Percentiles rank a stretch among this genome's conserved stretches.
Conservation (phyloP, 2,888 invertebrate genomes). For the Mesoligia furuncula region DNA sequence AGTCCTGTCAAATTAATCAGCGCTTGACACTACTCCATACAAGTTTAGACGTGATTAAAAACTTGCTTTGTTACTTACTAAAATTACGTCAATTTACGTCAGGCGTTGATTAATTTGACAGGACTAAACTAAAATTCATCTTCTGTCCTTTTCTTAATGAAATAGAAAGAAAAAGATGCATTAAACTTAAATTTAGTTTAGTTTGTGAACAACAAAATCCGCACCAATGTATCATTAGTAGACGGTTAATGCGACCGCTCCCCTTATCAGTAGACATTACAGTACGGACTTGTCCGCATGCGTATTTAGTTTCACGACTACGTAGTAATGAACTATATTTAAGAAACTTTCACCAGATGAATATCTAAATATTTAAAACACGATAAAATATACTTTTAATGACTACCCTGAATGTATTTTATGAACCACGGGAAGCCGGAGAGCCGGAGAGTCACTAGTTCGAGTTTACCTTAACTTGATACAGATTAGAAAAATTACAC, state of each 20-base stretch:
- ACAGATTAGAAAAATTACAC: constrained; percentile 86
- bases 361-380: constrained; percentile 89
- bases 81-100: too few species aligned
- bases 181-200: too few species aligned
- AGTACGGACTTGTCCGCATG: constrained; percentile 63
- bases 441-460: constrained; percentile 70
- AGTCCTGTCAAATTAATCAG: too few species aligned
- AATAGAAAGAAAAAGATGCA: too few species aligned
- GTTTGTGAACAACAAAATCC: too few species aligned
- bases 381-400: constrained; percentile 90
- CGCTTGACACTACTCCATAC: too few species aligned
- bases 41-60: too few species aligned
- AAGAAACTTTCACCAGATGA: constrained; percentile 88
- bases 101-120: too few species aligned
- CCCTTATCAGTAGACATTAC: constrained; percentile 59
- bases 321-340: constrained; percentile 84
- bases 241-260: constrained; percentile 23
- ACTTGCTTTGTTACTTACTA: too few species aligned
- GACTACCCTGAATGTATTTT: constrained; percentile 84
- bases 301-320: constrained; percentile 83
- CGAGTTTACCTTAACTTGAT: constrained; percentile 75
- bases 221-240: constrained; percentile 17
- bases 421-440: constrained; percentile 80
- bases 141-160: too few species aligned
- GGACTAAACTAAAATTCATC: too few species aligned